Evolutionary conservation across 2,113 vertebrate genomes (phyloP).

Genomic region (Perccottus glenii): DNA sequence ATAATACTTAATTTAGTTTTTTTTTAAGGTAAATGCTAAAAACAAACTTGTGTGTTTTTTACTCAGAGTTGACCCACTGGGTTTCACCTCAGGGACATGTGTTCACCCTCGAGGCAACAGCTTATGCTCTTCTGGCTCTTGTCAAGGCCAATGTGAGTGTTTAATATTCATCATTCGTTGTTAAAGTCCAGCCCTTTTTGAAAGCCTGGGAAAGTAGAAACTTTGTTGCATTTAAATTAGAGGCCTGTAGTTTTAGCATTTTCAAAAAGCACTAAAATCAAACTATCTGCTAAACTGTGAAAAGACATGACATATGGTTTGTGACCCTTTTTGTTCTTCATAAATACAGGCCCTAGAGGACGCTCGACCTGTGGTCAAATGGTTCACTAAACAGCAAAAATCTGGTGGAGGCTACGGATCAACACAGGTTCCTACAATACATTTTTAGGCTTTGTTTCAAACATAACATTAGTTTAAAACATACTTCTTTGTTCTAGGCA

Average conservation of each 20-base stretch:
- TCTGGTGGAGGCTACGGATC: constrained; percentile 82
- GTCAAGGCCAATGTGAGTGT: constrained; percentile 63
- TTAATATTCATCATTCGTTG: not conserved
- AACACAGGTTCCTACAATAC: constrained; percentile 81
- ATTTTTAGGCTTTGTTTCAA: no score
- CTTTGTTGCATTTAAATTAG: no score
- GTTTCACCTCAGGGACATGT: constrained; percentile 57
- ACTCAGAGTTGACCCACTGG: constrained; percentile 77
- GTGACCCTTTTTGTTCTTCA: not conserved
- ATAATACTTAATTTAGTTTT: not conserved
- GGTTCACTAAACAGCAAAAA: constrained; percentile 84
- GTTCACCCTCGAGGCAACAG: constrained; percentile 87
- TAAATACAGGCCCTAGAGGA: constrained; percentile 53
- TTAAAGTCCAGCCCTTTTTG: not conserved
- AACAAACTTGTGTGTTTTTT: constrained; percentile 4
- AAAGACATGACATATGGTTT: no score
- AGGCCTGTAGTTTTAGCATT: no score
- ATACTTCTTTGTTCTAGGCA: constrained; percentile 72
- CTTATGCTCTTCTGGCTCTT: constrained; percentile 87
- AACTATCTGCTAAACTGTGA: no score
- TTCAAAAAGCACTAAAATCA: no score
- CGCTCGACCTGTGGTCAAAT: constrained; percentile 70
- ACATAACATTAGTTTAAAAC: not conserved
- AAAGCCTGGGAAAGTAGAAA: not conserved
- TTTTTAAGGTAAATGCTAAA: not conserved